These are phyloP conservation scores for Epiblema foenella DNA, from an alignment of 2,888 invertebrate genomes.

Conservation along the genomic window DNA sequence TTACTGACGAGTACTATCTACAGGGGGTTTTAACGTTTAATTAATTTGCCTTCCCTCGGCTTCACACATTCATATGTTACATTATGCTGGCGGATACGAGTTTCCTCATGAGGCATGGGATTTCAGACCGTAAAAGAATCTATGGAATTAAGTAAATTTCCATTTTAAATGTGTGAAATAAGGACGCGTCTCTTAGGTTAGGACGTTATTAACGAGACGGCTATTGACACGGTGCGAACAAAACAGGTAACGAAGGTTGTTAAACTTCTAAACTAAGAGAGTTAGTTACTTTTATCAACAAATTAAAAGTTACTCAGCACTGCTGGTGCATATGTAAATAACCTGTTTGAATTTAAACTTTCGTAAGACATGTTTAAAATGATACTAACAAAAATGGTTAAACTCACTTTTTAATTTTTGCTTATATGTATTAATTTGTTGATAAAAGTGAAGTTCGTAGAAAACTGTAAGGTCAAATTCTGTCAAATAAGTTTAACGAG, in stretches of 20 bases:
- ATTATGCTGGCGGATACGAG: slow-evolving; percentile 1
- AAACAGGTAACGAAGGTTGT: slow-evolving; percentile 12
- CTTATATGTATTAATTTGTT: too few species aligned
- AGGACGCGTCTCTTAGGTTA: slow-evolving; percentile 3
- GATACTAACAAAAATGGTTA: too few species aligned
- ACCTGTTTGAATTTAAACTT: too few species aligned
- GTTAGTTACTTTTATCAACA: not conserved
- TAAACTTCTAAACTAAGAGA: not conserved
- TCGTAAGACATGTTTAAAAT: too few species aligned
- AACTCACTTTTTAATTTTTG: too few species aligned
- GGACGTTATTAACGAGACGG: slow-evolving; percentile 26
- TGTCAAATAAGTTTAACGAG: too few species aligned
- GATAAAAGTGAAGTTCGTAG: too few species aligned
- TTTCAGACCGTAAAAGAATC: slow-evolving; percentile 28
- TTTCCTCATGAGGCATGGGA: slow-evolving; percentile 19
- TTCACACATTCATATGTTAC: slow-evolving; percentile 28
- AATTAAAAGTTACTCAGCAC: not conserved
- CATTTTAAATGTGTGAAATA: slow-evolving; percentile 28
- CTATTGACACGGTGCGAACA: slow-evolving; percentile 10
- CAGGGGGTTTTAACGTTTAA: slow-evolving; percentile 54
- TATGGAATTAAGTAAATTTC: slow-evolving; percentile 37
- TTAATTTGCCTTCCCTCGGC: slow-evolving; percentile 60
- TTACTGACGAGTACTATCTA: not conserved
- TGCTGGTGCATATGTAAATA: too few species aligned
- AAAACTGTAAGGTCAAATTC: too few species aligned